A percentile compares a stretch with the other conserved stretches of the same genome.
phyloP scores from a whole-genome alignment of 1,140 invertebrate species.

The Zaprionus ghesquierei region DNA sequence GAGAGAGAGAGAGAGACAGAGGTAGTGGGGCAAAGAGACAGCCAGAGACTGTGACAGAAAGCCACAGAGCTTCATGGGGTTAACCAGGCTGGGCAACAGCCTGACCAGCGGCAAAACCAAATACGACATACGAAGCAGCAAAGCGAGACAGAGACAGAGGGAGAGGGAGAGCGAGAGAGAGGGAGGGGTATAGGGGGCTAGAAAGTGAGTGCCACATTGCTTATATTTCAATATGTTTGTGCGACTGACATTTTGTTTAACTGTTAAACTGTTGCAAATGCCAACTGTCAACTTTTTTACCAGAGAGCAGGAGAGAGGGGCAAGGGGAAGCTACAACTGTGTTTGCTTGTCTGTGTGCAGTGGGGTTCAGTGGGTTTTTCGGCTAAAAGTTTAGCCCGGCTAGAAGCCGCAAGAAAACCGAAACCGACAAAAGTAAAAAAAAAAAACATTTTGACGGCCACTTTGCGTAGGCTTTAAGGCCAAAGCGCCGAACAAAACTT shows the following conservation, averaged over 20 bases:
- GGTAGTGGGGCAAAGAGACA: too few species aligned
- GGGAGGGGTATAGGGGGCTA: not conserved
- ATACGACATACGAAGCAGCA: not conserved
- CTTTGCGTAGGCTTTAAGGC: constrained; percentile 27
- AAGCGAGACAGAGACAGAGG: not conserved
- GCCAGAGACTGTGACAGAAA: constrained; percentile 9
- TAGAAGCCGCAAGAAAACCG: constrained; percentile 18
- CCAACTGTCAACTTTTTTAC: constrained; percentile 64
- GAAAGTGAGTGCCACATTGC: constrained; percentile 32
- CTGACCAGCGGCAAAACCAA: constrained; percentile 28
- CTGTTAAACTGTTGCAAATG: constrained; percentile 69
- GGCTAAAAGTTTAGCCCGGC: constrained; percentile 8
- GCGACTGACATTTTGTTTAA: constrained; percentile 63
- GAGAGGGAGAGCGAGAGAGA: not conserved
- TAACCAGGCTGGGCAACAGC: constrained; percentile 29
- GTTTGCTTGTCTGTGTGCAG: not conserved
- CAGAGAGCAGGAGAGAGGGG: not conserved
- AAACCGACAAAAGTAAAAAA: constrained; percentile 19
- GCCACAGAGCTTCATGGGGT: constrained; percentile 37
- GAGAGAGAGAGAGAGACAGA: too few species aligned
- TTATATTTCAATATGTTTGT: constrained; percentile 71
- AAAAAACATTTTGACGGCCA: constrained; percentile 26
- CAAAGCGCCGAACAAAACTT: not conserved
- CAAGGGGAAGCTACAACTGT: not conserved
- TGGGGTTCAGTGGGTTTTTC: not conserved